These are phyloP conservation scores for Colletes gigas DNA, from an alignment of 1,140 invertebrate genomes.

Conservation along the genomic window DNA sequence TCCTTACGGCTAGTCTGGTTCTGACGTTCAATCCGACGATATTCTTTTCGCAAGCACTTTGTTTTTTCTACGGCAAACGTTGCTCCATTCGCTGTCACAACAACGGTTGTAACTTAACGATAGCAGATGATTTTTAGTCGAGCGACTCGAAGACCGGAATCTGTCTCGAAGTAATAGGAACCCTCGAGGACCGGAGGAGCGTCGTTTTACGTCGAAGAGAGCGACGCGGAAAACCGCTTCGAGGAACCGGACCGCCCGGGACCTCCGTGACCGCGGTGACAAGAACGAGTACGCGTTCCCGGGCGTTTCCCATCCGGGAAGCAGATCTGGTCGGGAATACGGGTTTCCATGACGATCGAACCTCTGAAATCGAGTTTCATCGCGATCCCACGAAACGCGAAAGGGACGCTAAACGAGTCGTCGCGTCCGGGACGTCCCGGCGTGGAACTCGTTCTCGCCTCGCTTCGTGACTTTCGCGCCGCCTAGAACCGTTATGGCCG, in stretches of 20 bases:
- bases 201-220: not conserved
- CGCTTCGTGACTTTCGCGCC: not conserved
- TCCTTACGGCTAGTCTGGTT: not conserved
- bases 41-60: too few species aligned
- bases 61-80: too few species aligned
- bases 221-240: conserved; percentile 58
- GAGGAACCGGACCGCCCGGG: conserved; percentile 72
- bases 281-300: conserved; percentile 59
- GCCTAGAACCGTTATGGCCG: not conserved
- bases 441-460: not conserved
- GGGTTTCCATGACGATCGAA: conserved; percentile 66
- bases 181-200: not conserved
- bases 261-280: conserved; percentile 64
- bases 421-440: conserved; percentile 6
- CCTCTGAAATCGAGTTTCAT: conserved; percentile 68
- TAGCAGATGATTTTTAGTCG: not conserved
- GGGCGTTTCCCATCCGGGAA: conserved; percentile 44
- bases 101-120: not conserved
- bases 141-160: conserved; percentile 1
- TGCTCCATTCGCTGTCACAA: not conserved
- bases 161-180: not conserved
- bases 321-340: conserved; percentile 58
- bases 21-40: not conserved
- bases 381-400: conserved; percentile 38
- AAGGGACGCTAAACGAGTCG: conserved; percentile 18